Evolutionary conservation across 2,113 vertebrate genomes (phyloP), one percentile per base, ranked within the genome.

Genomic region (Oxyura jamaicensis): DNA sequence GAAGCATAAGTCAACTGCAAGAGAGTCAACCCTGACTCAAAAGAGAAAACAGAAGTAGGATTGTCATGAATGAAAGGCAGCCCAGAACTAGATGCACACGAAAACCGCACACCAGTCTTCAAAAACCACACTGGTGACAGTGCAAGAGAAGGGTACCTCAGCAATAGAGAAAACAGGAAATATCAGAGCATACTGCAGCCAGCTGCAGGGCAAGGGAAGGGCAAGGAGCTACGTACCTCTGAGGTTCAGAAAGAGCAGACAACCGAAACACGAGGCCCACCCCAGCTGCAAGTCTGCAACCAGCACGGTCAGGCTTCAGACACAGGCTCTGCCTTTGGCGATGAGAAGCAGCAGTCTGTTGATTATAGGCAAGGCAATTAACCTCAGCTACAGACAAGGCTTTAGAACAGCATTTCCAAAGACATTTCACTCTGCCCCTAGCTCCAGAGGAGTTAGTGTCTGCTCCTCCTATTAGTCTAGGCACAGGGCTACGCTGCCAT

Each of bases 181-280:
- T 5, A 13, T 3, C 35, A 5, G 23, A 50, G 16, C 23, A 2
- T 20, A 8, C 18, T 5, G 0, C 48, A 66, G 36, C 18, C 44
- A 58, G 2, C 10, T 2, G n/a, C 8, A 1, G 41, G 62, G 19
- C 42, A 14, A n/a, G 35, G 42, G 42, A 55, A 4, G 1, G 69
- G 33, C 28, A 6, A 22, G 1, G 0, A 6, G 1, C 41, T 8
- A 8, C 17, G 1, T 3, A 13, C 41, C n/a, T 11, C 41, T 8
- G 2, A 33, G 21, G 81, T 58, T 15, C 4, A 0, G 42, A 7
- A 14, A 10, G 17, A 35, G 31, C 31, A 29, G 1, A 8, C 62
- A 10, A 23, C 19, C 18, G 2, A 17, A 42, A 53, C 13, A 5
- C 5, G 0, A 35, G 31, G 56, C 18, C 35, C 55, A 41, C 6